A percentile compares a stretch with the other conserved stretches of the same genome.
Conservation (phyloP, 2,797 vertebrate species). For the Enteromius afrohamiltoni region DNA sequence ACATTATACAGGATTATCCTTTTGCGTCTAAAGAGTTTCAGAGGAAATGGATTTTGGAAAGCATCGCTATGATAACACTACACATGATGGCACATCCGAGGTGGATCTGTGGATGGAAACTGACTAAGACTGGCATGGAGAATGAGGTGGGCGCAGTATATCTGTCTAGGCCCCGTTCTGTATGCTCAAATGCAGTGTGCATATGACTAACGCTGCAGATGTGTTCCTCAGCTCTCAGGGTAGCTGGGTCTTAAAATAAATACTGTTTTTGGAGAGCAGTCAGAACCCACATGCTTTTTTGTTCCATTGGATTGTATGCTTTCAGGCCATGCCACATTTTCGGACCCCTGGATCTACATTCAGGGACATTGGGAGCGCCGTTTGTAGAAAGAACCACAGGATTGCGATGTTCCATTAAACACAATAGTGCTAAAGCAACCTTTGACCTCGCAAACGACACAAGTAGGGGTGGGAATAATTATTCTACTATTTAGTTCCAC, state of each 20-base stretch:
- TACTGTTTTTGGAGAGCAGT: conserved; percentile 69
- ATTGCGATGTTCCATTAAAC: conserved; percentile 24
- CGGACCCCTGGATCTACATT: background rate
- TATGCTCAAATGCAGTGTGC: conserved; percentile 34
- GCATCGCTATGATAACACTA: conserved; percentile 35
- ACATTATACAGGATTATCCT: conserved; percentile 40
- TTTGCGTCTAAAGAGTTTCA: conserved; percentile 13
- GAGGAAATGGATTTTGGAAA: conserved; percentile 29
- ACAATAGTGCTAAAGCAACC: conserved; percentile 55
- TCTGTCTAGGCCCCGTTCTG: conserved; percentile 18
- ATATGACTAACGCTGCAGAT: conserved; percentile 48
- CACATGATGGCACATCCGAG: conserved; percentile 1
- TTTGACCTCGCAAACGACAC: conserved; percentile 69
- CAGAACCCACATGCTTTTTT: conserved; percentile 49
- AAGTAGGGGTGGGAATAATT: conserved; percentile 60
- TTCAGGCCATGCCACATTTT: conserved; percentile 14
- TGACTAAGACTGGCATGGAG: conserved; percentile 22
- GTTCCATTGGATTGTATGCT: background rate
- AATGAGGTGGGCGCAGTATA: conserved; percentile 12
- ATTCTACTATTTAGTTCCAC: conserved; percentile 58
- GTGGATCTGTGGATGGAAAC: conserved; percentile 7
- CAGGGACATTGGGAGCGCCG: background rate
- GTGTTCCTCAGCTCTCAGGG: conserved; percentile 9
- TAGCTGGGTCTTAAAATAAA: conserved; percentile 54
- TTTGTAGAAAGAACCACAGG: conserved; percentile 11